These are phyloP conservation scores for pig (Sus scrofa) DNA, from an alignment of 2,113 vertebrate genomes.

Conservation along the genomic window T2T-Sscrofa CM000812.6:69518501-69519000, in stretches of 20 bases:
- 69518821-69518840: conserved; percentile 1
- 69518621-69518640: neutral
- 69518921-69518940: neutral
- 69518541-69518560: neutral
- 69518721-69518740: fast-evolving
- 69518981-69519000: neutral
- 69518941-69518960: neutral
- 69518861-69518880: neutral
- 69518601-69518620: neutral
- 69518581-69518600: neutral
- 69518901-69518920: neutral
- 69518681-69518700: neutral
- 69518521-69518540: neutral
- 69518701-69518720: neutral
- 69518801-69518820: neutral
- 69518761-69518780: neutral
- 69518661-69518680: neutral
- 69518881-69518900: neutral
- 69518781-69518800: conserved; percentile 1
- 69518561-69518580: neutral
- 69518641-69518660: neutral
- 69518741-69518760: neutral
- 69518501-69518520: neutral
- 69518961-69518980: neutral
- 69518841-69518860: neutral